Evolutionary conservation across 1,140 invertebrate genomes (phyloP).

Genomic region (Bicyclus anynana): DNA sequence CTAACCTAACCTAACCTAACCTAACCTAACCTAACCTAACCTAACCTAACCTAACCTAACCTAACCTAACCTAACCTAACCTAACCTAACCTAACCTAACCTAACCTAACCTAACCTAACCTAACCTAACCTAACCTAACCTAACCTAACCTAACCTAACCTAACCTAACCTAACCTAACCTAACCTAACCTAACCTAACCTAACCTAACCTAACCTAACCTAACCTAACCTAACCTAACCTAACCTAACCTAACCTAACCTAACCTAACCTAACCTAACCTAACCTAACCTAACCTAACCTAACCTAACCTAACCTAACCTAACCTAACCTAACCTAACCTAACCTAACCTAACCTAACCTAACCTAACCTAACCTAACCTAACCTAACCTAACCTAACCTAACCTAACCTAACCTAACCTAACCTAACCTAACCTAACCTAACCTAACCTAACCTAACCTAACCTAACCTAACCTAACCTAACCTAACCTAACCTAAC

Average conservation of each 20-base stretch:
- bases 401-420: constrained; percentile 14
- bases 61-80: constrained; percentile 14
- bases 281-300: constrained; percentile 14
- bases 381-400: constrained; percentile 14
- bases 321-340: constrained; percentile 11
- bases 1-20: constrained; percentile 14
- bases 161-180: constrained; percentile 16
- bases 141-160: constrained; percentile 16
- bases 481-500: constrained; percentile 13
- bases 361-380: constrained; percentile 14
- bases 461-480: neutral
- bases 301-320: constrained; percentile 12
- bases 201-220: neutral
- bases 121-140: constrained; percentile 16
- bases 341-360: constrained; percentile 14
- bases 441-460: constrained; percentile 14
- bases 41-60: constrained; percentile 14
- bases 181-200: constrained; percentile 11
- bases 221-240: constrained; percentile 1
- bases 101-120: neutral
- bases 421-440: constrained; percentile 14
- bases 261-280: constrained; percentile 14
- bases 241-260: constrained; percentile 14
- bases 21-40: constrained; percentile 14
- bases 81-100: constrained; percentile 13